Evolutionary conservation across 2,888 invertebrate genomes (phyloP), one percentile per base, ranked within the genome.

Genomic region (Herminia tarsipennalis): DNA sequence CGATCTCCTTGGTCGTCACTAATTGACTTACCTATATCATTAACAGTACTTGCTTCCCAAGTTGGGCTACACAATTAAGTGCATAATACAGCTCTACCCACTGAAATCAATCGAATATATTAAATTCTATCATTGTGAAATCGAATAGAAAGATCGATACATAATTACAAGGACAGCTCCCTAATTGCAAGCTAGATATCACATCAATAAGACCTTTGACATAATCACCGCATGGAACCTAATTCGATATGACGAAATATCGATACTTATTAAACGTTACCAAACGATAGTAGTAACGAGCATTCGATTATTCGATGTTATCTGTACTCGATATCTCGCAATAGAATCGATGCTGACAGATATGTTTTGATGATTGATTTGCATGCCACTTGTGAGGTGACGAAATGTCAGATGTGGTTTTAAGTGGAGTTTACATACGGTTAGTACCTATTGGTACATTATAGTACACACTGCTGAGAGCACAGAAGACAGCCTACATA

Each of bases 271-370:
- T 28, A 48, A 18, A 43, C 42, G 41, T 59, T 55, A 48, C 50
- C 30, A 63, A 64, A 55, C 61, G 16, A 36, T 38, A 18, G 22
- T 42, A 28, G 16, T 39, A 45, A 30, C 35, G 16, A 40, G 46
- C 21, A 35, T 32, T 22, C 46, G 30, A 35, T 46, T 40, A 40
- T 24, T 20, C 40, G 56, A 51, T 60, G 42, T 55, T 66, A 65
- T 65, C 67, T 18, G 35, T 27, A n/a, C n/a, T 32, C 40, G 30
- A 39, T 38, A 54, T 51, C 61, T 33, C 48, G 65, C 59, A 65
- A 66, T 62, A 44, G 59, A 42, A 67, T 63, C 48, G 36, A 54
- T 45, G 53, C 53, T 66, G 66, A 65, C 64, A 66, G 56, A 21
- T 24, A 20, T 25, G 38, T 50, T 41, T 20, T 20, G 48, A 47